A percentile compares a stretch with the other conserved stretches of the same genome.
phyloP scores from a whole-genome alignment of 2,113 vertebrate genomes.

The Hyla sarda region DNA sequence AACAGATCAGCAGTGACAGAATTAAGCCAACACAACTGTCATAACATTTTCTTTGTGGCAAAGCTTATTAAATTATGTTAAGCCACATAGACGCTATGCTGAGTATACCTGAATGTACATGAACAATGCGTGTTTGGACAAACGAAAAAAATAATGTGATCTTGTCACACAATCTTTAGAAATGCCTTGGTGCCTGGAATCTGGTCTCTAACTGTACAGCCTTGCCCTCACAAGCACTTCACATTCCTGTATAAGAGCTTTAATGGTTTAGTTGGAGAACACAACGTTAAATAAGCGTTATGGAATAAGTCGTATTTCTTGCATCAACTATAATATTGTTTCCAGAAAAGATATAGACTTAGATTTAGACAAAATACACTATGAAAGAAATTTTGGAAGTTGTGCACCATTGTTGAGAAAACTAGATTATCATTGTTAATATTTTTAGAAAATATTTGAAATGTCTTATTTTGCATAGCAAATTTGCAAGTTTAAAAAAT shows the following conservation, averaged over 20 bases:
- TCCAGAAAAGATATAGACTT: background rate
- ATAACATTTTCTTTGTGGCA: constrained; percentile 44
- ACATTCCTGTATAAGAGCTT: constrained; percentile 46
- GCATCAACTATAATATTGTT: background rate
- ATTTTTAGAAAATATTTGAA: background rate
- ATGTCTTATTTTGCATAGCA: background rate
- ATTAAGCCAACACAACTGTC: constrained; percentile 26
- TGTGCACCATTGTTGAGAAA: background rate
- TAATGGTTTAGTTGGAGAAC: background rate
- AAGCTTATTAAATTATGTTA: constrained; percentile 55
- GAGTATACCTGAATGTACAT: constrained; percentile 46
- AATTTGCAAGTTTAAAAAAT: too few species aligned
- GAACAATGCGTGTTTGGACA: constrained; percentile 55
- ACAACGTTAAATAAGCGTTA: constrained; percentile 19
- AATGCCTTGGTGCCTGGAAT: constrained; percentile 45
- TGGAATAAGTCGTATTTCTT: background rate
- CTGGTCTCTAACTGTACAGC: constrained; percentile 22
- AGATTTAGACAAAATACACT: background rate
- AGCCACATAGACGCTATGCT: constrained; percentile 41
- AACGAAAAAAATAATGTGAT: constrained; percentile 49
- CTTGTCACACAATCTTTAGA: constrained; percentile 52
- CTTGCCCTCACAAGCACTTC: constrained; percentile 50
- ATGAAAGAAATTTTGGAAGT: background rate
- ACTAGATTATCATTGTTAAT: background rate
- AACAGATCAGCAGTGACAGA: constrained; percentile 27